Conservation (phyloP, 2,797 vertebrate genomes). For the Aeoliscus strigatus region DNA sequence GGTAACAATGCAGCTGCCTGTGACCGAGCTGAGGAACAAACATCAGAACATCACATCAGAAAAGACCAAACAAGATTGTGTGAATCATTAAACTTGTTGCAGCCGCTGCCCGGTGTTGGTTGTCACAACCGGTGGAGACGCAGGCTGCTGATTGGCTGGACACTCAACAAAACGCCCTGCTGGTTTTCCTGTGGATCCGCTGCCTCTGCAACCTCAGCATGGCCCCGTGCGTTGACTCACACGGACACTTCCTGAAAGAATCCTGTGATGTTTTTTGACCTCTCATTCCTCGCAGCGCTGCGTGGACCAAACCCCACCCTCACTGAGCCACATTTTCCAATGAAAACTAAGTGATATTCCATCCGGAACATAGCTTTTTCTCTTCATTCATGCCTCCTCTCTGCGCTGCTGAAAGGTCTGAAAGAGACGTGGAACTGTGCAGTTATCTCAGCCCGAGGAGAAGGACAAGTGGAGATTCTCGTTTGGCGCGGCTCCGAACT, state of each 20-base stretch:
- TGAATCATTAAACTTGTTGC: too few relatives aligned
- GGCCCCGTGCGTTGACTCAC: constrained; percentile 19
- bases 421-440: constrained; percentile 46
- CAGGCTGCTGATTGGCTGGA: constrained; percentile 1
- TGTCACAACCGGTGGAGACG: constrained; percentile 28
- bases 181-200: constrained; percentile 14
- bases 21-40: constrained; percentile 30
- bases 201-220: constrained; percentile 11
- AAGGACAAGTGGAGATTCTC: constrained; percentile 60
- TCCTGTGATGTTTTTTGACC: constrained; percentile 53
- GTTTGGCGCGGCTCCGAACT: constrained; percentile 38
- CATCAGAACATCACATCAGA: constrained; percentile 25
- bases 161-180: constrained; percentile 7
- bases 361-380: constrained; percentile 38
- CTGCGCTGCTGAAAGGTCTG: constrained; percentile 52
- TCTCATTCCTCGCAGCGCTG: constrained; percentile 28
- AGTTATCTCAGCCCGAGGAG: constrained; percentile 59
- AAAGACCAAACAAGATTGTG: constrained; percentile 1
- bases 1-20: constrained; percentile 53
- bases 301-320: constrained; percentile 39
- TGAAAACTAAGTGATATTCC: constrained; percentile 68
- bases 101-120: constrained; percentile 14
- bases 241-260: constrained; percentile 31
- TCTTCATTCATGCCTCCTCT: constrained; percentile 38
- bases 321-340: constrained; percentile 69